These are phyloP conservation scores for Xenotilapia caudafasciata DNA, from an alignment of 2,113 vertebrate species.

Conservation along the genomic window DNA sequence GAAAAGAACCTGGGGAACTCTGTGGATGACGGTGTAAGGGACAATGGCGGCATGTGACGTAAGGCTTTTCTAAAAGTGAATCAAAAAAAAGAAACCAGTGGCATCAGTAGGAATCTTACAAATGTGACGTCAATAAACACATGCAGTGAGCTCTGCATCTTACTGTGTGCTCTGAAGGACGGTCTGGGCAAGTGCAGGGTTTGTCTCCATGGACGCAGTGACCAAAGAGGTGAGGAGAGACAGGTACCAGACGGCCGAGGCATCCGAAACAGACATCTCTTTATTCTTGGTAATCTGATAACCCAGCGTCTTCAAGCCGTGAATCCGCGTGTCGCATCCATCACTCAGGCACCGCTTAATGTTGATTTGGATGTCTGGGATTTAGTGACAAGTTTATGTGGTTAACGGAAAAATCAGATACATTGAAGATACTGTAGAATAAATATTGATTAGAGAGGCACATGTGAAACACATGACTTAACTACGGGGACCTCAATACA, in stretches of 20 bases:
- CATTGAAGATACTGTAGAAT: not conserved
- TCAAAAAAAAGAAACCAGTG: not conserved
- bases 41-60: conserved; percentile 92
- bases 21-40: conserved; percentile 83
- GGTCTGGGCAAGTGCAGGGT: conserved; percentile 87
- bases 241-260: conserved; percentile 98
- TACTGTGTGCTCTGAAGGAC: conserved; percentile 94
- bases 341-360: conserved; percentile 96
- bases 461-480: not conserved
- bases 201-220: conserved; percentile 95
- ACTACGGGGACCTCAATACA: not conserved
- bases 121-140: not conserved
- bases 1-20: conserved; percentile 94
- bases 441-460: not conserved
- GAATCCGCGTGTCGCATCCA: conserved; percentile 94
- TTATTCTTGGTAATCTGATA: conserved; percentile 88
- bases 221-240: conserved; percentile 94
- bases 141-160: conserved; percentile 36
- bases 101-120: not conserved
- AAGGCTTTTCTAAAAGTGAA: conserved; percentile 82
- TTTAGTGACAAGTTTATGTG: not conserved
- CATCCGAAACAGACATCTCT: conserved; percentile 90
- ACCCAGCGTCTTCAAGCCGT: conserved; percentile 87
- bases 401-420: conserved; percentile 10
- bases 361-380: conserved; percentile 93